A percentile compares a stretch with the other conserved stretches of the same genome.
Conservation (phyloP, 2,888 invertebrate species). For the Tyria jacobaeae region DNA sequence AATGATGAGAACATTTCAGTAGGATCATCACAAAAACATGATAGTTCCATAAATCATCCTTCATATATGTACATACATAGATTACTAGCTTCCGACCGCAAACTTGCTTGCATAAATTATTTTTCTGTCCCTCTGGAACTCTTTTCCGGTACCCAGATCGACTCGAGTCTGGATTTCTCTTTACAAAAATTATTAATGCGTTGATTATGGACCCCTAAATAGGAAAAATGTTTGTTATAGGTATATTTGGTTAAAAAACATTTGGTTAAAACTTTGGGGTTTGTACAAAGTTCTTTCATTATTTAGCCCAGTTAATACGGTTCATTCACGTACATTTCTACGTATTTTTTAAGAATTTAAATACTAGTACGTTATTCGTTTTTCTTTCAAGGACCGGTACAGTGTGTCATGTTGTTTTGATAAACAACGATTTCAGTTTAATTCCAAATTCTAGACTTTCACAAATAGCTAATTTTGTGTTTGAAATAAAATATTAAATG, state of each 20-base stretch:
- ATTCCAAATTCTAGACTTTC: background rate
- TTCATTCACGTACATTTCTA: constrained; percentile 9
- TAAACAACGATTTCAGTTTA: background rate
- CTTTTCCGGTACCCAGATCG: no score
- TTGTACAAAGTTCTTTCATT: constrained; percentile 24
- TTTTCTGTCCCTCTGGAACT: no score
- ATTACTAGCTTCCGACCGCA: no score
- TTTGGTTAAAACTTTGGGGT: constrained; percentile 21
- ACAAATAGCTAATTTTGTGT: no score
- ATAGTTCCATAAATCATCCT: no score
- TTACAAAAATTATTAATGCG: background rate
- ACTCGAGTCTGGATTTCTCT: no score
- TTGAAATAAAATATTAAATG: no score
- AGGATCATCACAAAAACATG: no score
- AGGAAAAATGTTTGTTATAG: constrained; percentile 24
- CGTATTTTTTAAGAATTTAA: constrained; percentile 3
- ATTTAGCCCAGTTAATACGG: constrained; percentile 11
- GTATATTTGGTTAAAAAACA: no score
- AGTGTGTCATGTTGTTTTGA: constrained; percentile 5
- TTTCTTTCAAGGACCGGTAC: constrained; percentile 1
- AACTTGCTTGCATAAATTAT: no score
- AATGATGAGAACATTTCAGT: no score
- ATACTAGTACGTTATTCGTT: background rate
- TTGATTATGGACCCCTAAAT: constrained; percentile 9
- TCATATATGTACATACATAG: no score